phyloP scores from a whole-genome alignment of 2,113 vertebrate species.

The Felis chaus region DNA sequence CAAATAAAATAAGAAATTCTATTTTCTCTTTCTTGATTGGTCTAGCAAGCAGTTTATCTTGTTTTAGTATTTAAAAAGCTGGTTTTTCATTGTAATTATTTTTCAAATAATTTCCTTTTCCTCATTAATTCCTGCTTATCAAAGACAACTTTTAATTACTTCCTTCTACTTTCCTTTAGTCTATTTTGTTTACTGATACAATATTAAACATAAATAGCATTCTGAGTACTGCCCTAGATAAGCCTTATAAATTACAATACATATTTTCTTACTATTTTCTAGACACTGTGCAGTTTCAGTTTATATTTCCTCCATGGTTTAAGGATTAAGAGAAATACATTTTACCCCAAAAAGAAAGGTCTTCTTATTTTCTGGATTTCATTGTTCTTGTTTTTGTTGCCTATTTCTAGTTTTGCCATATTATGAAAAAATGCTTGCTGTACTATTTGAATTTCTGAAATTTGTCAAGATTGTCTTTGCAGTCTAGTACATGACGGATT shows the following conservation, averaged over 20 bases:
- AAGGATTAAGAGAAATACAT: background rate
- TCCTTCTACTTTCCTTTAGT: background rate
- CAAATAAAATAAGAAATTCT: background rate
- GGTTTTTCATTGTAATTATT: background rate
- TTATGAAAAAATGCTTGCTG: slow-evolving; percentile 40
- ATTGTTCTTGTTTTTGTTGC: background rate
- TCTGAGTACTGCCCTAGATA: background rate
- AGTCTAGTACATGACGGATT: background rate
- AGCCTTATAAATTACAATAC: background rate
- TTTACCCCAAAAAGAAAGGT: background rate
- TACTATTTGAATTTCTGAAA: slow-evolving; percentile 7
- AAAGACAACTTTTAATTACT: background rate
- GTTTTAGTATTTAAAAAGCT: background rate
- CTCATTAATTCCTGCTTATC: background rate
- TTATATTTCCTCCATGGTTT: slow-evolving; percentile 33
- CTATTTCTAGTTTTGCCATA: slow-evolving; percentile 11
- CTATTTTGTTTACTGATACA: background rate
- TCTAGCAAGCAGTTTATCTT: background rate
- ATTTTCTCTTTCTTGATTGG: background rate
- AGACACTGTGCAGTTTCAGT: background rate
- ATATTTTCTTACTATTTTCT: slow-evolving; percentile 31
- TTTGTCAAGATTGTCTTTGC: background rate
- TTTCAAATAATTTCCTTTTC: slow-evolving; percentile 6
- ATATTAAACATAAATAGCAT: slow-evolving; percentile 21
- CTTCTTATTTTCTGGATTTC: slow-evolving; percentile 11